These are phyloP conservation scores for Athalia cordata DNA, from an alignment of 2,888 invertebrate genomes.

Conservation along the genomic window DNA sequence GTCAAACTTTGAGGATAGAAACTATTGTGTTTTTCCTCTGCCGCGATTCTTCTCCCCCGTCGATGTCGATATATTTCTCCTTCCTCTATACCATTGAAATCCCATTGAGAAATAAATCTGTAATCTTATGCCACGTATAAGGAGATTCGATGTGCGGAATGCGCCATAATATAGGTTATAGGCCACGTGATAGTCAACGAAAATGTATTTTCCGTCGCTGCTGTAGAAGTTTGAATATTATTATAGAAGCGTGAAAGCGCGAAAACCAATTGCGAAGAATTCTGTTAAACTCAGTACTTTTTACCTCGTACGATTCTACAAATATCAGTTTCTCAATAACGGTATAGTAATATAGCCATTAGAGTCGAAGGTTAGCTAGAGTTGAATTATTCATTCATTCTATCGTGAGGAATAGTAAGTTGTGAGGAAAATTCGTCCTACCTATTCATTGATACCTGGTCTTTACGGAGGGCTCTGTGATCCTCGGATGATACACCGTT, in stretches of 20 bases:
- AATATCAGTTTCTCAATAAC: too few species aligned
- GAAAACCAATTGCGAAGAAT: too few species aligned
- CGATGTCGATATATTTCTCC: not conserved
- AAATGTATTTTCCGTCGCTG: too few species aligned
- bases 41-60: not conserved
- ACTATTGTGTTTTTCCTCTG: not conserved
- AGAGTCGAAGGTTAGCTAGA: too few species aligned
- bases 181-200: too few species aligned
- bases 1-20: not conserved
- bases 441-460: constrained; percentile 2
- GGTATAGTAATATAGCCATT: too few species aligned
- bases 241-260: too few species aligned
- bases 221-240: too few species aligned
- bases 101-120: not conserved
- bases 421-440: not conserved
- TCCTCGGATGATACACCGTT: not conserved
- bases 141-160: not conserved
- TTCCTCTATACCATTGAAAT: not conserved
- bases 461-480: not conserved
- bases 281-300: too few species aligned
- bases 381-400: too few species aligned
- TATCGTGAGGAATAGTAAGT: not conserved
- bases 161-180: too few species aligned
- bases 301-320: too few species aligned
- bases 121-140: not conserved